Conservation (phyloP, 1,140 invertebrate genomes). For the Melitaea cinxia region DNA sequence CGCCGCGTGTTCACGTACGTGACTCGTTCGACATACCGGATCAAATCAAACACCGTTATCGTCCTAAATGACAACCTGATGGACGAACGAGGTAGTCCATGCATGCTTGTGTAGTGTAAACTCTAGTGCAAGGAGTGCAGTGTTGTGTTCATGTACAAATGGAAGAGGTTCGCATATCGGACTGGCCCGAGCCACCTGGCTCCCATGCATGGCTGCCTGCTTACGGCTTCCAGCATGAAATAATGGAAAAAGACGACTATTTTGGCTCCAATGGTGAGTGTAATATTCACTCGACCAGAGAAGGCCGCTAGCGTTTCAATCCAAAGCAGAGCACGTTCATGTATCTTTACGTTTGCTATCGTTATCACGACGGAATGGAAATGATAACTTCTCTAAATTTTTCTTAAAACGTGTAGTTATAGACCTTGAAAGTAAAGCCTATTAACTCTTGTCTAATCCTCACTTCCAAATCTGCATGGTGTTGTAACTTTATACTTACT, state of each 20-base stretch:
- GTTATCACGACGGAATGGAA: slow-evolving; percentile 7
- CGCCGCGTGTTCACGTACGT: slow-evolving; percentile 57
- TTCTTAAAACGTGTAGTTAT: background rate
- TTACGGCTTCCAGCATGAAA: slow-evolving; percentile 84
- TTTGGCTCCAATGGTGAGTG: slow-evolving; percentile 83
- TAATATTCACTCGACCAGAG: slow-evolving; percentile 30
- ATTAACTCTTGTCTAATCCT: slow-evolving; percentile 15
- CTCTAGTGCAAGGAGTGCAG: slow-evolving; percentile 66
- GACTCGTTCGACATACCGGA: slow-evolving; percentile 33
- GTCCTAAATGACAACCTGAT: slow-evolving; percentile 77
- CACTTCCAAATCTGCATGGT: slow-evolving; percentile 40
- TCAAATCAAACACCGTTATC: slow-evolving; percentile 68
- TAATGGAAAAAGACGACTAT: slow-evolving; percentile 84
- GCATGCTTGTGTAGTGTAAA: slow-evolving; percentile 75
- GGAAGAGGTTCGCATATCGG: slow-evolving; percentile 84
- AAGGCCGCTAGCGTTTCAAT: slow-evolving; percentile 39
- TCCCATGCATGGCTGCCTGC: slow-evolving; percentile 85
- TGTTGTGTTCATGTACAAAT: slow-evolving; percentile 77
- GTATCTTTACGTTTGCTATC: slow-evolving; percentile 22
- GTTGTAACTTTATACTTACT: slow-evolving; percentile 42
- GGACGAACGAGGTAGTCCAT: slow-evolving; percentile 77
- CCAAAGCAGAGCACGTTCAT: slow-evolving; percentile 32
- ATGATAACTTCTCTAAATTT: slow-evolving; percentile 11
- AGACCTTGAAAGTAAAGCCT: slow-evolving; percentile 15
- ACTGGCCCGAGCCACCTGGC: slow-evolving; percentile 84